Conservation (phyloP, 2,113 vertebrate species). For the Malurus melanocephalus region DNA sequence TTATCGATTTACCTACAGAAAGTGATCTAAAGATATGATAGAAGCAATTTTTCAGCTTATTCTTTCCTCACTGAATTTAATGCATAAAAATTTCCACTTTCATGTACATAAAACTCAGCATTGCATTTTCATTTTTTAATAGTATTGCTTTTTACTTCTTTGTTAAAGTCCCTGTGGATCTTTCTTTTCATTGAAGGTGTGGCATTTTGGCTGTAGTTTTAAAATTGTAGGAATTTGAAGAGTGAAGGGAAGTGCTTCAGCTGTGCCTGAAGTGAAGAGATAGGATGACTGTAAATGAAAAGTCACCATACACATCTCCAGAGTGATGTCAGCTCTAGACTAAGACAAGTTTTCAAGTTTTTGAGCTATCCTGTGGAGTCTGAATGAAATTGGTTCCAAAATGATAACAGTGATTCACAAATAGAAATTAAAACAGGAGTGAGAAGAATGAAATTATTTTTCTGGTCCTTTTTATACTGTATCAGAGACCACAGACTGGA, state of each 20-base stretch:
- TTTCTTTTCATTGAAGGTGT: neutral
- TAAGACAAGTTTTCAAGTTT: neutral
- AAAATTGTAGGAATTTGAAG: slow-evolving; percentile 6
- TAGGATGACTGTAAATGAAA: neutral
- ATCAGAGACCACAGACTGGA: neutral
- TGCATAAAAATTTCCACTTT: neutral
- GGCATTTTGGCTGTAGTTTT: slow-evolving; percentile 21
- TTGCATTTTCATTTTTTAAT: slow-evolving; percentile 17
- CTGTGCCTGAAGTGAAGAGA: slow-evolving; percentile 29
- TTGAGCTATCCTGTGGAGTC: neutral
- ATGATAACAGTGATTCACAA: neutral
- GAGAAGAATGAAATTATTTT: neutral
- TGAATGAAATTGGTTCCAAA: slow-evolving; percentile 11
- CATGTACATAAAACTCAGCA: neutral
- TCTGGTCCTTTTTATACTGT: neutral
- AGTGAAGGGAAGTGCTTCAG: slow-evolving; percentile 16
- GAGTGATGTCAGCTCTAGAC: neutral
- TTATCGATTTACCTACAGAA: neutral
- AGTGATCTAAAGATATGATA: neutral
- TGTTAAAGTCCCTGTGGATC: neutral
- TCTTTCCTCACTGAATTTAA: slow-evolving; percentile 14
- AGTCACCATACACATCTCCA: neutral
- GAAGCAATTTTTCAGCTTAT: slow-evolving; percentile 17
- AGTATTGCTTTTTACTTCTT: neutral
- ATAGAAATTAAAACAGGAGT: neutral